Evolutionary conservation across 2,888 invertebrate genomes (phyloP).

Genomic region (Slavum lentiscoides): DNA sequence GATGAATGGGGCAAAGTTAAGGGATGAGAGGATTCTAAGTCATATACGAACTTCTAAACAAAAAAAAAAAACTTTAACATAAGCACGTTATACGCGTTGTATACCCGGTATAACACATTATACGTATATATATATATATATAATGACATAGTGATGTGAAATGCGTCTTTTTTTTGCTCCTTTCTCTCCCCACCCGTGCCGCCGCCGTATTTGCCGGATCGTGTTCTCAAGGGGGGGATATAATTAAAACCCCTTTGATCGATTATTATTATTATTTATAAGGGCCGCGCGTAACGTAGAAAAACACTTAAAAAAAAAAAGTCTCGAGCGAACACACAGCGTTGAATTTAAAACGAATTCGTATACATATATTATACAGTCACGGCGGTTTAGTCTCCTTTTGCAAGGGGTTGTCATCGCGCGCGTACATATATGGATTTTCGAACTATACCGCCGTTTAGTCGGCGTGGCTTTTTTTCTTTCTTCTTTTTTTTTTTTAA

Average conservation of each 20-base stretch:
- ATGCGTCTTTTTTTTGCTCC: constrained; percentile 2
- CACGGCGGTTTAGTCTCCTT: background rate
- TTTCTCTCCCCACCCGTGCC: too few relatives aligned
- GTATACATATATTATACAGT: background rate
- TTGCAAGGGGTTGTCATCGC: background rate
- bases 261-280: background rate
- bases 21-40: too few relatives aligned
- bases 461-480: too few relatives aligned
- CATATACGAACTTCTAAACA: too few relatives aligned
- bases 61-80: too few relatives aligned
- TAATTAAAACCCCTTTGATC: constrained; percentile 24
- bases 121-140: background rate
- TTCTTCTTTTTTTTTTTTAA: background rate
- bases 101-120: too few relatives aligned
- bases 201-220: too few relatives aligned
- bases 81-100: too few relatives aligned
- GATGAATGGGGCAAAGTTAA: too few relatives aligned
- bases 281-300: background rate
- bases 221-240: constrained; percentile 6
- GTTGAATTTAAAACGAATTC: constrained; percentile 19
- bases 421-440: background rate
- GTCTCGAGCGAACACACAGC: background rate
- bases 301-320: constrained; percentile 9
- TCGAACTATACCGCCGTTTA: background rate
- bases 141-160: constrained; percentile 9